These are phyloP conservation scores for Myrmecophaga tridactyla DNA, from an alignment of 2,113 vertebrate species.

Conservation along the genomic window DNA sequence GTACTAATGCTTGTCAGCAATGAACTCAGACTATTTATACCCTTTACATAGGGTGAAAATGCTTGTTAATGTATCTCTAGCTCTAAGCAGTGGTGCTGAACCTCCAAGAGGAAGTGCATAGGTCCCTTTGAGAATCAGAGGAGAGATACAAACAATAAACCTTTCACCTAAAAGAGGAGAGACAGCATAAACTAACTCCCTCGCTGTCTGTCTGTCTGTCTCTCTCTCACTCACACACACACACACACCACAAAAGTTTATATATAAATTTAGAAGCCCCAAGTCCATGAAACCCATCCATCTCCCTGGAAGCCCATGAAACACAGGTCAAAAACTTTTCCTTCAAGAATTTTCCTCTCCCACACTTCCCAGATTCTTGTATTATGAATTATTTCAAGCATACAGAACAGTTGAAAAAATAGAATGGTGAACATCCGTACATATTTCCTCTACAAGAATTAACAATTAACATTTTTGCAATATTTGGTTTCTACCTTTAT, in stretches of 20 bases:
- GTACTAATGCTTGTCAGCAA: background rate
- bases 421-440: background rate
- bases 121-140: background rate
- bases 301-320: background rate
- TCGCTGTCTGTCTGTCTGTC: too few relatives aligned
- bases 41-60: background rate
- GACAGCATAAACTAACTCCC: background rate
- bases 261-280: background rate
- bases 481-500: background rate
- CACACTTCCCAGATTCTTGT: background rate
- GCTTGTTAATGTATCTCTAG: background rate
- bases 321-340: background rate
- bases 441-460: background rate
- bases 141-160: background rate
- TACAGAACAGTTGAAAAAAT: background rate
- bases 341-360: background rate
- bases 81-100: background rate
- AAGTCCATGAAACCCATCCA: background rate
- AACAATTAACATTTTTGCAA: background rate
- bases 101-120: background rate
- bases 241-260: background rate
- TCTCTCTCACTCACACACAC: background rate
- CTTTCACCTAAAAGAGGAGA: background rate
- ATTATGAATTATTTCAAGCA: background rate
- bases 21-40: background rate